Base-by-base conservation (phyloP, 2,888 invertebrate genomes). In the Unio delphinus region DNA sequence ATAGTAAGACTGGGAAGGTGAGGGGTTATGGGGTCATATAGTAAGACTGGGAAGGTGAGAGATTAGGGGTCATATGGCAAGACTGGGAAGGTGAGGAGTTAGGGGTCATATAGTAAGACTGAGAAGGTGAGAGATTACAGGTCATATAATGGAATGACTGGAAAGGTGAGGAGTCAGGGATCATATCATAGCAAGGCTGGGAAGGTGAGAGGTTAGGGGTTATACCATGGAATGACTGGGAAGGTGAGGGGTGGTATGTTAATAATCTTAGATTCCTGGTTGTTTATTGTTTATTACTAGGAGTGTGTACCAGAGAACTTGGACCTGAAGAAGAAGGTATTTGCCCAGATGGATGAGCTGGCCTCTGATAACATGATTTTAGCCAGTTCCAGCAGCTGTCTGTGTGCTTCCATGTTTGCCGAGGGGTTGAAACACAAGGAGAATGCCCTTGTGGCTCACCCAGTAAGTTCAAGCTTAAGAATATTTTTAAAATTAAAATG, bases 231-330 rank as follows among this genome's bases (percentile, higher is more conserved):
- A 0, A 34, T 0, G 6, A 34, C 34, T 34, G 6, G 34, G 34
- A 34, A 34, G 6, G 1, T 34, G 34, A 34, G 7, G n/a, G 58
- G n/a, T n/a, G 58, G 15, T 23, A 8, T 58, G 26, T 58, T 58
- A 58, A 58, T 58, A 30, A 26, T 61, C 18, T 28, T 17, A 61
- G 15, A 23, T 20, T 8, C 20, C 28, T 61, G 30, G 11, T 30
- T 61, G 18, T 20, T 15, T 61, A 17, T 30, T 30, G 30, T n/a
- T 61, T 28, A 61, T 34, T 34, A 72, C 11, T 74, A 98, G 91
- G 98, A 99, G 92, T 98, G 97, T 90, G 95, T 98, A 1, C 97
- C 98, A 15, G 98, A 99, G 91, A 94, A 93, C 80, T 89, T 98
- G 45, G 94, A 95, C 0, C 89, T 97, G 83, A 98, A 99, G 89